phyloP scores from a whole-genome alignment of 2,797 vertebrate species.

The Coranthus polyacanthus region DNA sequence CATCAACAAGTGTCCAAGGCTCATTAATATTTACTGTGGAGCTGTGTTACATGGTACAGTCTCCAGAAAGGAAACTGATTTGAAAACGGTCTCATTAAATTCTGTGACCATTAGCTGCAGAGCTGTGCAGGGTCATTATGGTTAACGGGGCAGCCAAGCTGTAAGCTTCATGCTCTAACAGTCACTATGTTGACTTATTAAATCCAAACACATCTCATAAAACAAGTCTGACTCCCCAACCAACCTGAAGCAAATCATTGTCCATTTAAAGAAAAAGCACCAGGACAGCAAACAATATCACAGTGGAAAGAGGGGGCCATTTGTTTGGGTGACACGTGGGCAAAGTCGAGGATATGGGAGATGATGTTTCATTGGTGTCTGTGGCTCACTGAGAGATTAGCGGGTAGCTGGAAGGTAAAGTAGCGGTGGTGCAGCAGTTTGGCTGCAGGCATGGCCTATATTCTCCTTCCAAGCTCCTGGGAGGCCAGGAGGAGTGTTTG shows the following conservation, averaged over 20 bases:
- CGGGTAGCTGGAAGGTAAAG: constrained; percentile 17
- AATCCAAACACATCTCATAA: not conserved
- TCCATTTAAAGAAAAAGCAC: no score
- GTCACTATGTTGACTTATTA: not conserved
- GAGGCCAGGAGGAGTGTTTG: constrained; percentile 2
- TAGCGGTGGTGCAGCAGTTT: constrained; percentile 7
- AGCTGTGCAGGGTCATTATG: not conserved
- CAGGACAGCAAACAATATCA: not conserved
- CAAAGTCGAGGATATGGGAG: not conserved
- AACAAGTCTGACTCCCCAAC: not conserved
- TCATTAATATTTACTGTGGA: not conserved
- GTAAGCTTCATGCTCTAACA: not conserved
- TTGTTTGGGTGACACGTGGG: not conserved
- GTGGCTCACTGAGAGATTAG: not conserved
- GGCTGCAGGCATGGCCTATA: constrained; percentile 27
- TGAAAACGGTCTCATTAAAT: not conserved
- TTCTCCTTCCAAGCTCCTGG: constrained; percentile 21
- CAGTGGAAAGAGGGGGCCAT: no score
- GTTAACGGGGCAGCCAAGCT: not conserved
- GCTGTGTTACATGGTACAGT: not conserved
- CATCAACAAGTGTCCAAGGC: not conserved
- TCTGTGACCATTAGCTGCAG: constrained; percentile 1
- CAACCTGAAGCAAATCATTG: no score
- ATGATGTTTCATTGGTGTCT: not conserved
- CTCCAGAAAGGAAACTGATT: not conserved